These are phyloP conservation scores for Tineola bisselliella DNA, from an alignment of 2,888 invertebrate genomes.

Conservation along the genomic window DNA sequence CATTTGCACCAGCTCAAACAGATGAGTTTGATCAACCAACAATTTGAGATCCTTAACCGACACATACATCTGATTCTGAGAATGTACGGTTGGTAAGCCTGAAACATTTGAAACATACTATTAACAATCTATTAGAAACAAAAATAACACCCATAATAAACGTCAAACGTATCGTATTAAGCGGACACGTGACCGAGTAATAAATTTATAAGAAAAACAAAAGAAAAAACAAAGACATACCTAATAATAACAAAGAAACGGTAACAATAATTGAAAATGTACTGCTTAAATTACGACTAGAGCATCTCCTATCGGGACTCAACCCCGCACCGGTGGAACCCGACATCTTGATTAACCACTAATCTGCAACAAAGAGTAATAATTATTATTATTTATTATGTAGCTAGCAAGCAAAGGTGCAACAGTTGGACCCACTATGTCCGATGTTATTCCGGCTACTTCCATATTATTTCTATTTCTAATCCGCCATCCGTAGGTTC, in stretches of 20 bases:
- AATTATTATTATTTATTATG: too few relatives aligned
- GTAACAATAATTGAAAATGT: constrained; percentile 29
- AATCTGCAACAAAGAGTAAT: constrained; percentile 35
- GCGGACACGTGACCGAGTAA: neutral
- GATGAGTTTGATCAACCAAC: constrained; percentile 61
- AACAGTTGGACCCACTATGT: too few relatives aligned
- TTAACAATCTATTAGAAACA: too few relatives aligned
- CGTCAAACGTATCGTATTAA: too few relatives aligned
- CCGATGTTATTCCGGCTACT: too few relatives aligned
- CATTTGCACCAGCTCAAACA: constrained; percentile 67
- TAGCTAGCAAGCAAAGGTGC: too few relatives aligned
- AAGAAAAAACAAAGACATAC: constrained; percentile 28
- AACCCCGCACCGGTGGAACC: constrained; percentile 28
- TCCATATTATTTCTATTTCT: too few relatives aligned
- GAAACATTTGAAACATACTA: too few relatives aligned
- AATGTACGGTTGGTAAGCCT: constrained; percentile 51
- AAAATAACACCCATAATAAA: too few relatives aligned
- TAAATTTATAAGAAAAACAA: neutral
- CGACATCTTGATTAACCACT: constrained; percentile 35
- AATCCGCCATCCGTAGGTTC: too few relatives aligned
- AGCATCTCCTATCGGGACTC: constrained; percentile 24
- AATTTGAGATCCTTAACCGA: constrained; percentile 69
- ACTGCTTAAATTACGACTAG: constrained; percentile 54
- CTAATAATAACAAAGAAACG: constrained; percentile 38
- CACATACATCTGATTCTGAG: constrained; percentile 57